phyloP scores from a whole-genome alignment of 2,888 invertebrate genomes.

The Adineta ricciae region DNA sequence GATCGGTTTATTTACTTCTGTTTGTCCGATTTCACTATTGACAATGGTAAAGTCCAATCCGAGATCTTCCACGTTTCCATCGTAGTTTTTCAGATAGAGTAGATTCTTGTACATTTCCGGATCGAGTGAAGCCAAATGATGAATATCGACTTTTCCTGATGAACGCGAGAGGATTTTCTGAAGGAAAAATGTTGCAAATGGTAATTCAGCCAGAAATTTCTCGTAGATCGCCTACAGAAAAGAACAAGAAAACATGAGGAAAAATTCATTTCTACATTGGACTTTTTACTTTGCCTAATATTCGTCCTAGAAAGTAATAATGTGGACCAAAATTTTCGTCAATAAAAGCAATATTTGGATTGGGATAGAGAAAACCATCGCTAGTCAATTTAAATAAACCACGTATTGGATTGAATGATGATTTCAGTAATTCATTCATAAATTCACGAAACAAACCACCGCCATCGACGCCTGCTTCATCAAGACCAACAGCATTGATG shows the following conservation, averaged over 20 bases:
- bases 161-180: conserved; percentile 62
- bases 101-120: conserved; percentile 62
- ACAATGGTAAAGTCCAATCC: conserved; percentile 82
- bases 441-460: conserved; percentile 93
- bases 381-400: conserved; percentile 79
- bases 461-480: conserved; percentile 88
- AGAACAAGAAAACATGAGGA: conserved; percentile 34
- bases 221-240: conserved; percentile 71
- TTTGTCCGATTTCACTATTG: conserved; percentile 77
- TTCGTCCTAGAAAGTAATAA: conserved; percentile 83
- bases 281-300: conserved; percentile 73
- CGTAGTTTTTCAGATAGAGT: conserved; percentile 71
- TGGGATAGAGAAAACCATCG: conserved; percentile 82
- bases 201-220: conserved; percentile 81
- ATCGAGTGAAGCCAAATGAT: conserved; percentile 83
- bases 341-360: conserved; percentile 73
- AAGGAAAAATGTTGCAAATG: conserved; percentile 87
- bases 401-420: conserved; percentile 84
- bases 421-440: conserved; percentile 78
- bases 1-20: conserved; percentile 57
- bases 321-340: conserved; percentile 75
- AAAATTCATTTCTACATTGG: neutral
- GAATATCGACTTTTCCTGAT: conserved; percentile 70
- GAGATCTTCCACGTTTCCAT: conserved; percentile 70
- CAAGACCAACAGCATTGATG: conserved; percentile 27